Conservation (phyloP, 2,113 vertebrate genomes). For the Crotophaga sulcirostris region DNA sequence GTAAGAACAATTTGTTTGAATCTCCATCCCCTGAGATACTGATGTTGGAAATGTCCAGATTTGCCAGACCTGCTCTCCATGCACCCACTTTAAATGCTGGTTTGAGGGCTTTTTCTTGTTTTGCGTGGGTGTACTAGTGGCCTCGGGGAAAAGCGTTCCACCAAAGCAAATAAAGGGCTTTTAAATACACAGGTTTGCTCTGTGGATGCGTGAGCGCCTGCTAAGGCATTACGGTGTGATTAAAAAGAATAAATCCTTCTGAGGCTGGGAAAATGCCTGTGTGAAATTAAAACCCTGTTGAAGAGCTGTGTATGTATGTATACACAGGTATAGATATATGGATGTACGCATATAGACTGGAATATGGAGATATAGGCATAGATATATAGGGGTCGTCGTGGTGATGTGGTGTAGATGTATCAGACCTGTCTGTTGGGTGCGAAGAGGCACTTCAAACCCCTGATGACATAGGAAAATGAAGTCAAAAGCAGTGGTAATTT, state of each 20-base stretch:
- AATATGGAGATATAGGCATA: too few relatives aligned
- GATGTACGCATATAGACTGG: rapidly evolving
- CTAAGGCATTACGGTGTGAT: not conserved
- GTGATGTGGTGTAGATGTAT: not conserved
- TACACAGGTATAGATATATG: not conserved
- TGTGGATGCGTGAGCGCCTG: not conserved
- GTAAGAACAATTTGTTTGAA: constrained; percentile 38
- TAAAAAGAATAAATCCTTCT: not conserved
- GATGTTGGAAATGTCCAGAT: not conserved
- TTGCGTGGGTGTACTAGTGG: not conserved
- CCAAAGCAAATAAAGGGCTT: not conserved
- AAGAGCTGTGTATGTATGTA: not conserved
- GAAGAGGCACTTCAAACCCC: not conserved
- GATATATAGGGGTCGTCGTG: not conserved
- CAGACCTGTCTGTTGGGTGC: not conserved
- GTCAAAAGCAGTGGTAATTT: constrained; percentile 51
- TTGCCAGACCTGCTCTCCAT: not conserved
- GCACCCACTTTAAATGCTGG: not conserved
- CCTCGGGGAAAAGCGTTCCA: not conserved
- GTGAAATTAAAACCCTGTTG: not conserved
- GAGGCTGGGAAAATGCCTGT: not conserved
- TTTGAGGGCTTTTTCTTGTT: not conserved
- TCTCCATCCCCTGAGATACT: not conserved
- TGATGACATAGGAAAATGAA: not conserved
- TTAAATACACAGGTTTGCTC: not conserved